Conservation (phyloP, 2,113 vertebrate genomes). For the Ramphastos sulfuratus region DNA sequence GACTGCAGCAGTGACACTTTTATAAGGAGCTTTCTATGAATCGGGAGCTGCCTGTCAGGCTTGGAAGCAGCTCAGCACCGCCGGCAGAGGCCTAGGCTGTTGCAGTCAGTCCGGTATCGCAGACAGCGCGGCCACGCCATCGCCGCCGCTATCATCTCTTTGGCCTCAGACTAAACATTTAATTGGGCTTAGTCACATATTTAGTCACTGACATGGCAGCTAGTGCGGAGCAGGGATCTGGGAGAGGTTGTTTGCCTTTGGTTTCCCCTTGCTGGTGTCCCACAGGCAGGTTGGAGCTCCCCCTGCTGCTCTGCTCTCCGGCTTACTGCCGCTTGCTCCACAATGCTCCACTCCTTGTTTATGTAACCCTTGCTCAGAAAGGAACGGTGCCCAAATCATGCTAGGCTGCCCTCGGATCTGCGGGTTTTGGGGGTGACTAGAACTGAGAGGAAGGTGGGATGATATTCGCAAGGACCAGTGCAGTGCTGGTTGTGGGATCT, state of each 20-base stretch:
- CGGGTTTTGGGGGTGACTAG: neutral
- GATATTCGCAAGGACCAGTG: neutral
- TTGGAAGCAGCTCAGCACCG: neutral
- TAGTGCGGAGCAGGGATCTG: neutral
- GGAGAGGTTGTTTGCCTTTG: slow-evolving; percentile 3
- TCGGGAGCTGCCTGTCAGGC: neutral
- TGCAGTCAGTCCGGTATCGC: neutral
- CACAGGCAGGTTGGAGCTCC: slow-evolving; percentile 72
- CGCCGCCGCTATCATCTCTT: slow-evolving; percentile 19
- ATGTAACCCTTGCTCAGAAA: neutral
- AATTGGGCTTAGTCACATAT: slow-evolving; percentile 58
- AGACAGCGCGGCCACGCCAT: neutral
- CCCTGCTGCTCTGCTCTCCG: slow-evolving; percentile 59
- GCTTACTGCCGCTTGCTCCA: neutral
- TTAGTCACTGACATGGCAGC: slow-evolving; percentile 60
- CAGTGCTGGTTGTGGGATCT: rapidly evolving
- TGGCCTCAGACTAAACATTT: slow-evolving; percentile 59
- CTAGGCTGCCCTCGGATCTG: neutral
- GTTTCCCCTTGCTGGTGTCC: neutral
- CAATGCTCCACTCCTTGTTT: rapidly evolving
- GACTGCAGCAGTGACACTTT: neutral
- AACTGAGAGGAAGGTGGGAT: neutral
- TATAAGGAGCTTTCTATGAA: neutral
- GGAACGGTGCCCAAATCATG: rapidly evolving
- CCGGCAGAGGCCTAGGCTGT: neutral